Evolutionary conservation across 2,797 vertebrate genomes (phyloP).

Genomic region (Eremophila alpestris): DNA sequence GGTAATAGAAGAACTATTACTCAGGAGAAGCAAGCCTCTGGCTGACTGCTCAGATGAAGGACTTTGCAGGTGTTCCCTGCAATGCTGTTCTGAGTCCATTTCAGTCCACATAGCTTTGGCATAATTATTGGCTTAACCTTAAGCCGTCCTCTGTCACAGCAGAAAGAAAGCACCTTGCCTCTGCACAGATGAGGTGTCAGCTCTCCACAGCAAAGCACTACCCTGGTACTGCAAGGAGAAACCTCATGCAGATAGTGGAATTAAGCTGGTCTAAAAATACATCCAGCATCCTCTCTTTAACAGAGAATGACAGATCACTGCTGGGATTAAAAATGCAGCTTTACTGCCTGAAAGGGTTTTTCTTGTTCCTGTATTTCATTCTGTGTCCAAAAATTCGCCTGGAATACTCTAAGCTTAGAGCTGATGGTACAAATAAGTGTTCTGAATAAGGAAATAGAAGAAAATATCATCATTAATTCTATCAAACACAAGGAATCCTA

Average conservation of each 20-base stretch:
- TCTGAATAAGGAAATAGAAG: background rate
- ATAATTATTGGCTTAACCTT: background rate
- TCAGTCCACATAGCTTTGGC: background rate
- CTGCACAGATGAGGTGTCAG: background rate
- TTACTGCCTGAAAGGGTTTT: background rate
- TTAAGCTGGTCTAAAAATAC: conserved; percentile 9
- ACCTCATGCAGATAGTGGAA: background rate
- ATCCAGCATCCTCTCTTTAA: background rate
- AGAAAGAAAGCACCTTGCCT: background rate
- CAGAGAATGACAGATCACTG: background rate
- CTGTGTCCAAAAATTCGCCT: background rate
- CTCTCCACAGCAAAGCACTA: background rate
- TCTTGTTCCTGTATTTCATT: background rate
- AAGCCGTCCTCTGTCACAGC: background rate
- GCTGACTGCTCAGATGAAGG: background rate
- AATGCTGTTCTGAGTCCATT: background rate
- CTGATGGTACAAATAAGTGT: background rate
- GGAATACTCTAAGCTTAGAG: background rate
- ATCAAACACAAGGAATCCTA: background rate
- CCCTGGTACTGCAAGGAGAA: background rate
- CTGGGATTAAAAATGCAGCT: background rate
- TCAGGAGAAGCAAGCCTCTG: background rate
- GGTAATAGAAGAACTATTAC: background rate
- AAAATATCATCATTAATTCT: background rate
- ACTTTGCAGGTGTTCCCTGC: background rate